phyloP scores from a whole-genome alignment of 2,113 vertebrate species.

The Falcunculus frontatus region DNA sequence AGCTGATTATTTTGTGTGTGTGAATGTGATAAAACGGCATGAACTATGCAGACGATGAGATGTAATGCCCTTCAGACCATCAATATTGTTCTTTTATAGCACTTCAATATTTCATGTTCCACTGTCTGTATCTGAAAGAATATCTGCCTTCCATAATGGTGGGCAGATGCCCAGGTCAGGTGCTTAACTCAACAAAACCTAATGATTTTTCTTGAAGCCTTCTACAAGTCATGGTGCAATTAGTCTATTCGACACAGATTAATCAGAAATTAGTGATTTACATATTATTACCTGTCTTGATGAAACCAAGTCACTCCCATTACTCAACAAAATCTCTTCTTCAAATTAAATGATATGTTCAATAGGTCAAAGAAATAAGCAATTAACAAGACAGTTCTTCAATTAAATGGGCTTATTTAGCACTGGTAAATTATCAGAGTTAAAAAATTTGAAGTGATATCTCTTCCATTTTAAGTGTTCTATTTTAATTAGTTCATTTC shows the following conservation, averaged over 20 bases:
- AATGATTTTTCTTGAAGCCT: not conserved
- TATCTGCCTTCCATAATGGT: not conserved
- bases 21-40: not conserved
- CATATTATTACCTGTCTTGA: not conserved
- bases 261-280: not conserved
- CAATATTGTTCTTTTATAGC: not conserved
- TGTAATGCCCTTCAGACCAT: not conserved
- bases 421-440: not conserved
- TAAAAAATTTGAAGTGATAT: not conserved
- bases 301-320: not conserved
- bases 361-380: not conserved
- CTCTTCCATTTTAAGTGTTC: not conserved
- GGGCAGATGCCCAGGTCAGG: not conserved
- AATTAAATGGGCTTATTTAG: not conserved
- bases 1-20: not conserved
- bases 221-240: not conserved
- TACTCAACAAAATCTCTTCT: not conserved
- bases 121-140: not conserved
- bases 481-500: not conserved
- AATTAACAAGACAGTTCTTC: not conserved
- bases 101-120: not conserved
- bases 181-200: not conserved
- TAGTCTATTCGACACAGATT: not conserved
- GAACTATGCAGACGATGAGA: not conserved
- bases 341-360: not conserved